Percentiles rank a stretch among this genome's conserved stretches.
Evolutionary conservation across 1,140 invertebrate genomes (phyloP).

Genomic region (Tachypleus tridentatus): DNA sequence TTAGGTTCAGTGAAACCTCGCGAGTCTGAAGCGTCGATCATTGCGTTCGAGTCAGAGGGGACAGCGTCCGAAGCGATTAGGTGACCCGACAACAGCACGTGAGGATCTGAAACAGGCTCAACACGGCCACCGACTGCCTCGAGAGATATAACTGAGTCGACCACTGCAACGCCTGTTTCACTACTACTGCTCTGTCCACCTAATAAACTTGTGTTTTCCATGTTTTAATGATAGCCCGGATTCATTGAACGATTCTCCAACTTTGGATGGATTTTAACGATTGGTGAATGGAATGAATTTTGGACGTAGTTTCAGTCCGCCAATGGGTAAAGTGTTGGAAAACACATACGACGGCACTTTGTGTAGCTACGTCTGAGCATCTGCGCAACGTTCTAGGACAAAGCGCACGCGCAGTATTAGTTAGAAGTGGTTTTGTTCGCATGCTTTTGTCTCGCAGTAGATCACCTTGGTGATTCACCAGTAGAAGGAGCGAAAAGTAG

Average conservation of each 20-base stretch:
- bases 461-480: too few relatives aligned
- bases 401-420: not conserved
- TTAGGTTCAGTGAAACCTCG: slow-evolving; percentile 24
- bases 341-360: slow-evolving; percentile 31
- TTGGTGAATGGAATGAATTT: slow-evolving; percentile 8
- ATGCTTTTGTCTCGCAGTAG: not conserved
- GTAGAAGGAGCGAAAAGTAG: too few relatives aligned
- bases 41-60: slow-evolving; percentile 30
- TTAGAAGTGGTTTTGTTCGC: not conserved
- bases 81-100: slow-evolving; percentile 7
- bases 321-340: slow-evolving; percentile 28
- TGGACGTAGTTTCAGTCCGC: slow-evolving; percentile 29
- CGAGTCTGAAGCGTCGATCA: slow-evolving; percentile 28
- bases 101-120: slow-evolving; percentile 12
- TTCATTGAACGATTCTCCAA: slow-evolving; percentile 16
- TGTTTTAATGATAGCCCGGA: slow-evolving; percentile 19
- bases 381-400: not conserved
- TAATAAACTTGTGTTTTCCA: slow-evolving; percentile 39
- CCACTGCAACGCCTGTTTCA: not conserved
- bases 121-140: slow-evolving; percentile 9
- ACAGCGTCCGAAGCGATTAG: slow-evolving; percentile 17
- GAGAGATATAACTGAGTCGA: slow-evolving; percentile 7
- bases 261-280: slow-evolving; percentile 7
- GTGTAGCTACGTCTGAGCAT: slow-evolving; percentile 16
- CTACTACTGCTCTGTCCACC: slow-evolving; percentile 28